These are phyloP conservation scores for Smittia sp. DNA, from an alignment of 2,888 invertebrate species.

Conservation along the genomic window DNA sequence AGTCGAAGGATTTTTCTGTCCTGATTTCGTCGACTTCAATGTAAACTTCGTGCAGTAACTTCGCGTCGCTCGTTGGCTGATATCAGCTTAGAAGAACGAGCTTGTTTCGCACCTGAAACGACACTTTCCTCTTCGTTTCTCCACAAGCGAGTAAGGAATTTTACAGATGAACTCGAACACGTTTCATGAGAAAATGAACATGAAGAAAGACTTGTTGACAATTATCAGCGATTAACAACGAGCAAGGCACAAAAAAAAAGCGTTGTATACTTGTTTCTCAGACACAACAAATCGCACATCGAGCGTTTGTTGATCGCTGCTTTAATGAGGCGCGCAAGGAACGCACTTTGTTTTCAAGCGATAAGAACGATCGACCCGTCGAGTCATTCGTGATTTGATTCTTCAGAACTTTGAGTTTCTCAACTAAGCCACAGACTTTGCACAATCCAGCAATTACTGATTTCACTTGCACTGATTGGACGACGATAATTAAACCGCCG, in stretches of 20 bases:
- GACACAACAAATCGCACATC: constrained; percentile 17
- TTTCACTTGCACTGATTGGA: background rate
- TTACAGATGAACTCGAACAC: background rate
- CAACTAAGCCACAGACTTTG: background rate
- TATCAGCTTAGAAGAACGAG: no score
- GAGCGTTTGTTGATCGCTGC: constrained; percentile 30
- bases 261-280: background rate
- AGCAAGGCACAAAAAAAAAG: background rate
- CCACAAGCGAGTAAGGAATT: background rate
- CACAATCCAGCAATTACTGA: background rate
- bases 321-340: constrained; percentile 32
- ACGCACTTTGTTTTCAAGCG: constrained; percentile 11
- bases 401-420: background rate
- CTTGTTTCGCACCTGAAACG: background rate
- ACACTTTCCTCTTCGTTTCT: background rate
- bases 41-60: no score
- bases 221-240: background rate
- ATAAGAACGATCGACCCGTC: constrained; percentile 17
- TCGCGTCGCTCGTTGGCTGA: no score
- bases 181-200: background rate
- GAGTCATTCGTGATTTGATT: background rate
- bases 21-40: background rate
- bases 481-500: no score
- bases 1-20: background rate
- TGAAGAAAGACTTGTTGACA: background rate